Evolutionary conservation across 2,113 vertebrate genomes (phyloP).

Genomic region (Tachuris rubrigastra): DNA sequence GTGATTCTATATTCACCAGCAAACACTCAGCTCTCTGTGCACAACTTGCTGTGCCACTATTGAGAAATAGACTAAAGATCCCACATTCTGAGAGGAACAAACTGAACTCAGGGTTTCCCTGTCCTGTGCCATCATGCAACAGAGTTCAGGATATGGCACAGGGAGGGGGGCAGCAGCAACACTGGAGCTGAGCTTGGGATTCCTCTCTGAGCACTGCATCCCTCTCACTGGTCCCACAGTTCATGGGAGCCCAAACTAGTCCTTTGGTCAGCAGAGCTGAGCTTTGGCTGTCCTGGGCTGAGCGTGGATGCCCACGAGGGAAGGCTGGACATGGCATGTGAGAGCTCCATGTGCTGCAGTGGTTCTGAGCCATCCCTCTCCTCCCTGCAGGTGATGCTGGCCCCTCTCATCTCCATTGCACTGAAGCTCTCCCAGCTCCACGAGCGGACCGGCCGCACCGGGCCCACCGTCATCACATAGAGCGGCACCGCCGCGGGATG

Average conservation of each 20-base stretch:
- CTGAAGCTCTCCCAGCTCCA: constrained; percentile 92
- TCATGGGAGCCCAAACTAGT: neutral
- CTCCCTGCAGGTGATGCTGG: constrained; percentile 90
- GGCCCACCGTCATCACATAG: constrained; percentile 95
- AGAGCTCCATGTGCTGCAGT: accelerated
- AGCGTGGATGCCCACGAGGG: accelerated
- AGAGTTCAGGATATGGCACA: neutral
- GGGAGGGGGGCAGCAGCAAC: neutral
- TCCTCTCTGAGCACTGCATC: neutral
- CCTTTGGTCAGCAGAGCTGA: neutral
- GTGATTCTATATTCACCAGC: neutral
- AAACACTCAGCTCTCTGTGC: neutral
- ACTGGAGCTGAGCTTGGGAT: neutral
- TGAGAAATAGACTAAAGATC: neutral
- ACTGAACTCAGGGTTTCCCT: neutral
- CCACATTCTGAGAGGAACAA: neutral
- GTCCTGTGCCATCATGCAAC: accelerated
- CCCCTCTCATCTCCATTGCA: constrained; percentile 91
- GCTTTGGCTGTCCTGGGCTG: accelerated
- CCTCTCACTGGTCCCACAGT: neutral
- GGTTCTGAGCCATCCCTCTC: neutral
- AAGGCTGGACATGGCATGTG: accelerated
- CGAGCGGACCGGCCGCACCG: constrained; percentile 85
- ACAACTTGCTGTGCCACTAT: neutral
- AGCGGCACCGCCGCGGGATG: neutral